These are phyloP conservation scores for Anticlea derivata DNA, from an alignment of 2,888 invertebrate species.

Conservation along the genomic window DNA sequence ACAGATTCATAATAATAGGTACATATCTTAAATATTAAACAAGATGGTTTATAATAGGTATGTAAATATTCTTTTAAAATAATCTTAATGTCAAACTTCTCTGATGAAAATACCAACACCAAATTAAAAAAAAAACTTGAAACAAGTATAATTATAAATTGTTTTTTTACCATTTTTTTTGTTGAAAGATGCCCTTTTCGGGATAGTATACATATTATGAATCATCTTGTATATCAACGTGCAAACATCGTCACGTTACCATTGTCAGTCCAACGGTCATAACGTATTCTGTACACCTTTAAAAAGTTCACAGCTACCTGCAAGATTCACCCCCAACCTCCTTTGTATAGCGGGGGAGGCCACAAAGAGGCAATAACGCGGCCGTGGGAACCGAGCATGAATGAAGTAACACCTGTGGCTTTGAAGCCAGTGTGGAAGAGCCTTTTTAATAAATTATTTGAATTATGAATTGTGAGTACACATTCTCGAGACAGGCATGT, in stretches of 20 bases:
- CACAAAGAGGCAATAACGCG: slow-evolving; percentile 57
- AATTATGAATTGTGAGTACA: not conserved
- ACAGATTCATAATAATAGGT: no score
- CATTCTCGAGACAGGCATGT: not conserved
- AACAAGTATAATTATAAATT: no score
- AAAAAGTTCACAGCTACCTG: slow-evolving; percentile 58
- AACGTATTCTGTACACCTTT: slow-evolving; percentile 63
- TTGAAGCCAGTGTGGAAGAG: slow-evolving; percentile 12
- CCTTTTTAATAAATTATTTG: slow-evolving; percentile 15
- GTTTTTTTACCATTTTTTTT: no score
- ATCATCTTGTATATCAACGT: no score
- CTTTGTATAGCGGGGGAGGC: slow-evolving; percentile 62
- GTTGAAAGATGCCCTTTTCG: no score
- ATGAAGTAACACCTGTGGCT: slow-evolving; percentile 71
- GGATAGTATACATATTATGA: no score
- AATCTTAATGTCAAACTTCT: no score
- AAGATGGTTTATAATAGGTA: no score
- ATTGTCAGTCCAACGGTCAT: slow-evolving; percentile 53
- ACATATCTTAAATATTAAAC: no score
- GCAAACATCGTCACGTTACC: not conserved
- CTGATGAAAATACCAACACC: no score
- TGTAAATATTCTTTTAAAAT: no score
- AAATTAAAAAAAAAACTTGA: no score
- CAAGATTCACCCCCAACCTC: slow-evolving; percentile 70
- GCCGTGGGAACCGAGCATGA: slow-evolving; percentile 67